A percentile compares a stretch with the other conserved stretches of the same genome.
Evolutionary conservation across 1,140 invertebrate genomes (phyloP).

Genomic region (Scaptomyza pallida): DNA sequence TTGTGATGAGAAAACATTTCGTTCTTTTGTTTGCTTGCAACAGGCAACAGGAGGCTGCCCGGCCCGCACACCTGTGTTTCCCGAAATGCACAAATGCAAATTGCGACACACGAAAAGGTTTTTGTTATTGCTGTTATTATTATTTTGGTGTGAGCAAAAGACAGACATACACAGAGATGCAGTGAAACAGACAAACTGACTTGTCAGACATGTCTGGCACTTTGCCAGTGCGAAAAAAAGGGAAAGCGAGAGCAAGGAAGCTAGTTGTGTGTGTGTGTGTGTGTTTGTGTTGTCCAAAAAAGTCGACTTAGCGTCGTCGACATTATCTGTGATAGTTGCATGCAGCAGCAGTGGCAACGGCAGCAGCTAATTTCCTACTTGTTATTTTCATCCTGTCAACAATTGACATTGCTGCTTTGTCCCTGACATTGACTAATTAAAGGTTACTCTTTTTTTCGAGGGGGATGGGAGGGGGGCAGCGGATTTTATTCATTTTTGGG

Average conservation of each 20-base stretch:
- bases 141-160: neutral
- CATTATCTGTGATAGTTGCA: no score
- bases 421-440: conserved; percentile 42
- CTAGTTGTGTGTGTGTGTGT: no score
- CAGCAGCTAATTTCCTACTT: neutral
- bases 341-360: no score
- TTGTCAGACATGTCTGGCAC: conserved; percentile 49
- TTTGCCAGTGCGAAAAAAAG: conserved; percentile 9
- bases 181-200: neutral
- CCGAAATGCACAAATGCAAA: conserved; percentile 34
- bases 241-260: no score
- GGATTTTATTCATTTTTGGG: neutral
- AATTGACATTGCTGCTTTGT: conserved; percentile 6
- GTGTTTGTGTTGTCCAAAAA: no score
- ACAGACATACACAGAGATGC: neutral
- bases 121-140: no score
- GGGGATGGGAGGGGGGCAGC: no score
- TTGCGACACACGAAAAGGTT: conserved; percentile 17
- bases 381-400: conserved; percentile 10
- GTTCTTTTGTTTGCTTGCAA: neutral
- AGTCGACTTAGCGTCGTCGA: no score
- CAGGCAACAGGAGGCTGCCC: conserved; percentile 10
- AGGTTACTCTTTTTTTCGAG: neutral
- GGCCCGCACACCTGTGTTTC: conserved; percentile 8
- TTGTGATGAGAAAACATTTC: neutral